Evolutionary conservation across 1,140 invertebrate genomes (phyloP).

Genomic region (Drosophila quadrilineata): DNA sequence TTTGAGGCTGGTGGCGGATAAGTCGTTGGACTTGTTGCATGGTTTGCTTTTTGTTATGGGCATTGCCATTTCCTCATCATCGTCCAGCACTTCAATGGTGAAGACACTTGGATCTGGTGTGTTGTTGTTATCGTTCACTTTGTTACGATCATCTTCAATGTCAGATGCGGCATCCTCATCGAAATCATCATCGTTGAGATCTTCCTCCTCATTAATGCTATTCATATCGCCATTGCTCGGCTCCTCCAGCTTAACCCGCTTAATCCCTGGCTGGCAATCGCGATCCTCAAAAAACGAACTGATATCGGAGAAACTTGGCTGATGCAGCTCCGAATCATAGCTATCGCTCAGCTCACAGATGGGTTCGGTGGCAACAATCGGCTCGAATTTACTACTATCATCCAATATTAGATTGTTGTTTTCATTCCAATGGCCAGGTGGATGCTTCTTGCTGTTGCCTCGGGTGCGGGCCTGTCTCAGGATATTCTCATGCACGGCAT

Average conservation of each 20-base stretch:
- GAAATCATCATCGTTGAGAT: slow-evolving; percentile 65
- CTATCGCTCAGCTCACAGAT: slow-evolving; percentile 67
- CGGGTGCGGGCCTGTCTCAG: slow-evolving; percentile 57
- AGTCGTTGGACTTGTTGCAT: slow-evolving; percentile 17
- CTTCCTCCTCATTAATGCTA: slow-evolving; percentile 37
- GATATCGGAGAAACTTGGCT: slow-evolving; percentile 68
- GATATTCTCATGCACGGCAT: slow-evolving; percentile 69
- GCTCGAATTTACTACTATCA: slow-evolving; percentile 37
- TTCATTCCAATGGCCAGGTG: slow-evolving; percentile 50
- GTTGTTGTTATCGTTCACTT: slow-evolving; percentile 1
- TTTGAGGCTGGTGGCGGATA: slow-evolving; percentile 33
- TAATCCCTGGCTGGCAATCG: slow-evolving; percentile 32
- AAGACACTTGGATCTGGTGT: slow-evolving; percentile 43
- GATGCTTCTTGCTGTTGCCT: slow-evolving; percentile 42
- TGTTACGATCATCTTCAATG: slow-evolving; percentile 41
- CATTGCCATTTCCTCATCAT: slow-evolving; percentile 54
- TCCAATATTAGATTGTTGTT: slow-evolving; percentile 51
- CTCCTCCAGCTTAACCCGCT: slow-evolving; percentile 59
- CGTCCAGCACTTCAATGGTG: slow-evolving; percentile 68
- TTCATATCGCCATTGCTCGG: slow-evolving; percentile 18
- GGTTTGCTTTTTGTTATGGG: slow-evolving; percentile 19
- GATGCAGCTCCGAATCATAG: slow-evolving; percentile 66
- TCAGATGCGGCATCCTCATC: slow-evolving; percentile 71
- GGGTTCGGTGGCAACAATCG: slow-evolving; percentile 56
- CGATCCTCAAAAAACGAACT: slow-evolving; percentile 66